phyloP scores from a whole-genome alignment of 2,797 vertebrate species.

The Varecia variegata region DNA sequence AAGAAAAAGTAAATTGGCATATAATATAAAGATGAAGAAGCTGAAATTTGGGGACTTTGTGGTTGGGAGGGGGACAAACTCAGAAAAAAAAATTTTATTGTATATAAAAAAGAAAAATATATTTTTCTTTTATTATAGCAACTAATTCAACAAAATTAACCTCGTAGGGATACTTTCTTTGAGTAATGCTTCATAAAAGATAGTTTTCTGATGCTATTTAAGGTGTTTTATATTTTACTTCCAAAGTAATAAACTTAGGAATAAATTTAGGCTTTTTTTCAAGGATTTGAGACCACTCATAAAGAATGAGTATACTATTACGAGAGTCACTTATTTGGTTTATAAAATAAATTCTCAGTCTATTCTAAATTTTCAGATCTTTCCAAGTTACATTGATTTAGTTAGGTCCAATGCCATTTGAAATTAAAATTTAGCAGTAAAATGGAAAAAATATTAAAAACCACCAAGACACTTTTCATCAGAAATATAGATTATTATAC shows the following conservation, averaged over 20 bases:
- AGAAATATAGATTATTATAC: background rate
- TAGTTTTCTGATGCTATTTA: conserved; percentile 30
- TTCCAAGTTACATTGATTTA: background rate
- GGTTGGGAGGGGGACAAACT: background rate
- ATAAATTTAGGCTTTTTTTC: conserved; percentile 36
- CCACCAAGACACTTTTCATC: background rate
- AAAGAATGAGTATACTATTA: background rate
- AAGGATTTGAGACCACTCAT: background rate
- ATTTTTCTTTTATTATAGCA: background rate
- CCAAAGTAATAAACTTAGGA: background rate
- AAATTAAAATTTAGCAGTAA: background rate
- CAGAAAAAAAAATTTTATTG: background rate
- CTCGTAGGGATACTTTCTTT: background rate
- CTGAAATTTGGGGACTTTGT: background rate
- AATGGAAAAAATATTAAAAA: background rate
- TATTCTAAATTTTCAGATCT: background rate
- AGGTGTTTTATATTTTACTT: background rate
- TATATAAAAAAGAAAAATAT: conserved; percentile 8
- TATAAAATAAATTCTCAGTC: background rate
- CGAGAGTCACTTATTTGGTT: background rate
- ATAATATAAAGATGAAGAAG: background rate
- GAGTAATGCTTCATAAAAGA: background rate
- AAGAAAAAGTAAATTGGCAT: background rate
- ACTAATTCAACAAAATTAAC: conserved; percentile 8
- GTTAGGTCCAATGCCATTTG: background rate